Evolutionary conservation across 2,797 vertebrate genomes (phyloP).

Genomic region (Melopsittacus undulatus): DNA sequence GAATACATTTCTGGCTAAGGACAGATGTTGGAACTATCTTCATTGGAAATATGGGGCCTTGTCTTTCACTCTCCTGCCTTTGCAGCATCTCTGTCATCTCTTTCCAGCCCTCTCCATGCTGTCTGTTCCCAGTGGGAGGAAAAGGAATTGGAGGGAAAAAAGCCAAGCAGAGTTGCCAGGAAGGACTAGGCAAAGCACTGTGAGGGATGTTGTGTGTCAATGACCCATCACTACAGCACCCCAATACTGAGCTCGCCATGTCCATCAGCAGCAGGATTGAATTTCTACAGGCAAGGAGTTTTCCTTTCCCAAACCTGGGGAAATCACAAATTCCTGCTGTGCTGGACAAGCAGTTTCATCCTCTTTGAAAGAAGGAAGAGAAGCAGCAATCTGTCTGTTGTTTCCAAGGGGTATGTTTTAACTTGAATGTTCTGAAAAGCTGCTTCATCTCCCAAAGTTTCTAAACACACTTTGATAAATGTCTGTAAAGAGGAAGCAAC

Average conservation of each 20-base stretch:
- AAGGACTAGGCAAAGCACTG: background rate
- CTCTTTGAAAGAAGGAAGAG: background rate
- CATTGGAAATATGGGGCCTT: background rate
- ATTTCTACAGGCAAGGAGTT: background rate
- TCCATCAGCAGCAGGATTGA: background rate
- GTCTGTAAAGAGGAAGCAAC: background rate
- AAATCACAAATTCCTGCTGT: background rate
- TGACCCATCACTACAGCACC: background rate
- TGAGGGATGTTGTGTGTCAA: fast-evolving
- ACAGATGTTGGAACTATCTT: slow-evolving; percentile 61
- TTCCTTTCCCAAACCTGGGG: background rate
- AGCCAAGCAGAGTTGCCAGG: background rate
- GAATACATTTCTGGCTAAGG: slow-evolving; percentile 61
- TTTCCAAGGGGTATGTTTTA: background rate
- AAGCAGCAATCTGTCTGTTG: background rate
- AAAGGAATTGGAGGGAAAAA: background rate
- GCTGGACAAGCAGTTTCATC: background rate
- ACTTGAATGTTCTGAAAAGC: background rate
- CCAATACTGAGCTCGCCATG: background rate
- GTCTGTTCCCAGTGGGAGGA: background rate
- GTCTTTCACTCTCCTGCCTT: background rate
- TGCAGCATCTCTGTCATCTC: background rate
- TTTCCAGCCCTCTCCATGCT: background rate
- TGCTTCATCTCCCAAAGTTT: background rate
- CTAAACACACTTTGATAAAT: background rate